These are phyloP conservation scores for Ptychobarbus kaznakovi DNA, from an alignment of 2,797 vertebrate genomes.

Conservation along the genomic window DNA sequence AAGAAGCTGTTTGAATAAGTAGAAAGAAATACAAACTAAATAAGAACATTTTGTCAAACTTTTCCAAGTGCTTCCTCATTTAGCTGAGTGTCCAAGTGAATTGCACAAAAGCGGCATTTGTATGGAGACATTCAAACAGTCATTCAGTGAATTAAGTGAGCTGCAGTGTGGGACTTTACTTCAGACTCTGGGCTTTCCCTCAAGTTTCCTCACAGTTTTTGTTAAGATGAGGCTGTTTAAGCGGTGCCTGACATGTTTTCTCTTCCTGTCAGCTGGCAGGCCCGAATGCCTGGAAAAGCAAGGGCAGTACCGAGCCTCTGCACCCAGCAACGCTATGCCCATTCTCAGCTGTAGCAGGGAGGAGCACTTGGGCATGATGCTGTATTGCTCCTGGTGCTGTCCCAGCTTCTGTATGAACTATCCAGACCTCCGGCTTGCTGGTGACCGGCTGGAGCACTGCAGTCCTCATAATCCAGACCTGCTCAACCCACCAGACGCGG, in stretches of 20 bases:
- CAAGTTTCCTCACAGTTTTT: constrained; percentile 4
- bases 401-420: constrained; percentile 80
- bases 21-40: not conserved
- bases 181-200: constrained; percentile 5
- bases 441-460: constrained; percentile 69
- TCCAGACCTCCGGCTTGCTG: constrained; percentile 79
- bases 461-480: constrained; percentile 56
- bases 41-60: not conserved
- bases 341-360: constrained; percentile 63
- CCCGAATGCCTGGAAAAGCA: constrained; percentile 33
- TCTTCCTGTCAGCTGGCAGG: constrained; percentile 33
- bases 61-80: constrained; percentile 12
- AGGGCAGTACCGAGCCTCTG: constrained; percentile 14
- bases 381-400: constrained; percentile 75
- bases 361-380: constrained; percentile 61
- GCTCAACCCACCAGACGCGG: constrained; percentile 9
- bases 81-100: not conserved
- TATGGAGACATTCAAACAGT: constrained; percentile 1
- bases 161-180: not conserved
- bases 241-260: not conserved
- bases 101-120: not conserved
- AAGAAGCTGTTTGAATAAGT: not conserved
- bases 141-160: not conserved
- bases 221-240: not conserved
- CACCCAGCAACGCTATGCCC: constrained; percentile 63